Conservation (phyloP, 2,888 invertebrate species). For the Ceratothoa steindachneri region DNA sequence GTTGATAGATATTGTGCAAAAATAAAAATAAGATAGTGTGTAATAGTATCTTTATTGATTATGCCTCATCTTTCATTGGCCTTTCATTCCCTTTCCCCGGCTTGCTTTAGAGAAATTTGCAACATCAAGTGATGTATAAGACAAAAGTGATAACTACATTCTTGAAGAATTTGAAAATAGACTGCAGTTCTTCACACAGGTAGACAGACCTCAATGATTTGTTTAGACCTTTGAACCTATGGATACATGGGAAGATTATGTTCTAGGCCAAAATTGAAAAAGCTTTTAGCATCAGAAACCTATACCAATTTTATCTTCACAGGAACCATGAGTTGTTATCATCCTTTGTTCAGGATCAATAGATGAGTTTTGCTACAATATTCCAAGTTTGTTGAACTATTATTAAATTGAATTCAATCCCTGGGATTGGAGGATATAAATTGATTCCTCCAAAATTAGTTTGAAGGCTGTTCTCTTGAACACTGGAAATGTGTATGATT, state of each 20-base stretch:
- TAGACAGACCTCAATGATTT: not conserved
- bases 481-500: not conserved
- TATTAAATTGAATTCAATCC: not conserved
- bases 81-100: not conserved
- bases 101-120: not conserved
- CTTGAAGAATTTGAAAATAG: not conserved
- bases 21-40: too few relatives aligned
- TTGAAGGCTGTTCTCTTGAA: not conserved
- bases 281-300: not conserved
- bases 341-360: not conserved
- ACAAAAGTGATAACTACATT: not conserved
- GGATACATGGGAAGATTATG: too few relatives aligned
- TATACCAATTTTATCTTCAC: not conserved
- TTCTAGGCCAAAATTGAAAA: not conserved
- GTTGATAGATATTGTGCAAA: not conserved
- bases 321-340: not conserved
- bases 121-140: not conserved
- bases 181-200: not conserved
- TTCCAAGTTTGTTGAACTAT: not conserved
- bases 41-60: too few relatives aligned
- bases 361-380: not conserved
- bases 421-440: not conserved
- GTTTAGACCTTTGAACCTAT: too few relatives aligned
- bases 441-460: not conserved
- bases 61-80: too few relatives aligned